Conservation (phyloP, 2,113 vertebrate species). For the Hucho hucho region DNA sequence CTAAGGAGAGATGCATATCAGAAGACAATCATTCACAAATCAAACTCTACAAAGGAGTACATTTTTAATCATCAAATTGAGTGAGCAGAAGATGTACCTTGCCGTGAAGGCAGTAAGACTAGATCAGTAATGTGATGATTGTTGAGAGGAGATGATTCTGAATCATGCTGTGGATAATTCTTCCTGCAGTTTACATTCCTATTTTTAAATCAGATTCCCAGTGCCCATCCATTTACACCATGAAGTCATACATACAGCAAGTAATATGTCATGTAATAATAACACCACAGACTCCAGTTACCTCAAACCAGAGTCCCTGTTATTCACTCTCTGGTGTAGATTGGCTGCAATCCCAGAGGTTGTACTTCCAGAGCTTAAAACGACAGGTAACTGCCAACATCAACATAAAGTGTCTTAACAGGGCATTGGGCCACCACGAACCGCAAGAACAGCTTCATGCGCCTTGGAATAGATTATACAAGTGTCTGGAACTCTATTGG, state of each 20-base stretch:
- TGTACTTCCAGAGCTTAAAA: too few species aligned
- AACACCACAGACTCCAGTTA: too few species aligned
- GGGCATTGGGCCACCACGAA: too few species aligned
- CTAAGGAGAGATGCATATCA: constrained; percentile 26
- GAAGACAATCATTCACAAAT: constrained; percentile 20
- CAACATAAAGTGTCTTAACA: too few species aligned
- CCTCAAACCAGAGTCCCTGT: too few species aligned
- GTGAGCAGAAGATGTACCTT: constrained; percentile 40
- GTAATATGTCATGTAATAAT: too few species aligned
- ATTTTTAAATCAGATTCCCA: not conserved
- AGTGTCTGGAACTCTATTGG: too few species aligned
- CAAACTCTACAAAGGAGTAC: not conserved
- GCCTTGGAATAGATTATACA: too few species aligned
- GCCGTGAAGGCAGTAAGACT: constrained; percentile 1
- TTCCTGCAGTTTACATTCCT: not conserved
- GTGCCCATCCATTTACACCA: not conserved
- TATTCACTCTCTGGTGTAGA: too few species aligned
- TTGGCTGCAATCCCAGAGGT: too few species aligned
- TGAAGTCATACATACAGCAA: not conserved
- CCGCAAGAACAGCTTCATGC: too few species aligned
- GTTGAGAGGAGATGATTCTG: constrained; percentile 23
- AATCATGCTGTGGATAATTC: constrained; percentile 14
- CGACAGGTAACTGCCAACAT: too few species aligned
- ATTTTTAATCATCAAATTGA: constrained; percentile 31
- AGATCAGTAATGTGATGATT: constrained; percentile 20